phyloP scores from a whole-genome alignment of 1,140 invertebrate genomes.

The Mamestra configurata region DNA sequence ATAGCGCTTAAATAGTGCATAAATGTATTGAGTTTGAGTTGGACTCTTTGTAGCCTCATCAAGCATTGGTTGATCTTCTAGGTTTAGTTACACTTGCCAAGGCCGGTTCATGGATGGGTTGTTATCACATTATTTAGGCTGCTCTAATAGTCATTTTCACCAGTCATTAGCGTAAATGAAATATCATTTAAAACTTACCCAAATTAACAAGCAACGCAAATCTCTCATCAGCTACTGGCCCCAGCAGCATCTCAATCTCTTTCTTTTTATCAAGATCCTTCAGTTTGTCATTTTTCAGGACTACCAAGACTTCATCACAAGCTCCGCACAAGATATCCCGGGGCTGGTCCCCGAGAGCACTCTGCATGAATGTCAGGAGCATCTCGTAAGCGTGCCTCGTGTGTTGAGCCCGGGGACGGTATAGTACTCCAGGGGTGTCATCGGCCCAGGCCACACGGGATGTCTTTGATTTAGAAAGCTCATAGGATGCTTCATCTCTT shows the following conservation, averaged over 20 bases:
- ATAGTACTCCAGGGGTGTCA: constrained; percentile 97
- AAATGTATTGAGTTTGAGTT: too few species aligned
- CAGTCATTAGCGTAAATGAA: too few species aligned
- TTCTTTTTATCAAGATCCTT: constrained; percentile 98
- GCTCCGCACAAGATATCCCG: constrained; percentile 98
- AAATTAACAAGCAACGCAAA: constrained; percentile 98
- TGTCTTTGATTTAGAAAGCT: constrained; percentile 96
- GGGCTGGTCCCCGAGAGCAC: constrained; percentile 99
- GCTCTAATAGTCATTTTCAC: too few species aligned
- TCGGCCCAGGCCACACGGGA: constrained; percentile 96
- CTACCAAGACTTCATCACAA: constrained; percentile 97
- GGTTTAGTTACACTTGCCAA: too few species aligned
- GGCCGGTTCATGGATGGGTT: too few species aligned
- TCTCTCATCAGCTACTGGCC: constrained; percentile 96
- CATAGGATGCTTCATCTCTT: constrained; percentile 96
- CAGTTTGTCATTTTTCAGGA: constrained; percentile 98
- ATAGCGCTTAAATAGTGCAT: too few species aligned
- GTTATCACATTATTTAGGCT: too few species aligned
- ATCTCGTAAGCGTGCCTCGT: constrained; percentile 99
- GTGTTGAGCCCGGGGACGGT: constrained; percentile 99
- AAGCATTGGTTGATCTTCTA: too few species aligned
- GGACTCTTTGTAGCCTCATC: too few species aligned
- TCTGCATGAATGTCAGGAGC: constrained; percentile 98
- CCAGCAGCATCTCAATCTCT: constrained; percentile 96
- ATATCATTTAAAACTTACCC: constrained; percentile 88